Evolutionary conservation across 92 coral and sea anemone genomes (phyloP), one percentile per base, ranked within the genome.

Genomic region (Pocillopora meandrina): DNA sequence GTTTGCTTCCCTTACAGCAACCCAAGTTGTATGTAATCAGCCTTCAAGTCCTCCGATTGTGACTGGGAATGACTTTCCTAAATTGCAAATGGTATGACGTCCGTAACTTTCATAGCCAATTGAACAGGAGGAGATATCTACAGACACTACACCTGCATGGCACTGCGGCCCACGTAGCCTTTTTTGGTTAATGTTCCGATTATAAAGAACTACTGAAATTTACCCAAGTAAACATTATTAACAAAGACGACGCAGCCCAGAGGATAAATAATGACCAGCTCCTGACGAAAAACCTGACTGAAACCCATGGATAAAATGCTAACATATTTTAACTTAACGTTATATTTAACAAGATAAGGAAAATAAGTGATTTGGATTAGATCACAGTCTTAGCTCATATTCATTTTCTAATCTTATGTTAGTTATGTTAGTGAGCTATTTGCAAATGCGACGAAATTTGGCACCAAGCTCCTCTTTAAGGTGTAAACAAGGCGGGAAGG

Each of bases 1-100:
- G 35, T 68, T 69, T 35, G 21, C 56, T n/a, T 11, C 19, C 34
- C 70, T 81, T 71, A 11, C 69, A 81, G 85, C 85, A 9, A 59
- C n/a, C 1, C 71, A 71, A 16, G 85, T 0, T 58, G 70, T 10
- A 13, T 60, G 61, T 71, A 0, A 2, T 10, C 69, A 81, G 19
- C 16, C 18, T 5, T 47, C 42, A 8, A 33, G 59, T n/a, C 12
- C 77, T 34, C 2, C 18, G 3, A 19, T 81, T 2, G 85, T 71
- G 47, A 35, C 47, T 3, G 71, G 85, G 18, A 20, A 23, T 12
- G 42, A 58, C 59, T 1, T 10, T 42, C 42, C 16, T 69, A 56
- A 61, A 35, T 67, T 18, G 19, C 36, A 36, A n/a, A 34, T 42
- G 58, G 78, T 67, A 19, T 67, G 57, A 65, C 17, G 5, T 57